phyloP scores from a whole-genome alignment of 2,797 vertebrate genomes.

The Myotis findleyi region DNA sequence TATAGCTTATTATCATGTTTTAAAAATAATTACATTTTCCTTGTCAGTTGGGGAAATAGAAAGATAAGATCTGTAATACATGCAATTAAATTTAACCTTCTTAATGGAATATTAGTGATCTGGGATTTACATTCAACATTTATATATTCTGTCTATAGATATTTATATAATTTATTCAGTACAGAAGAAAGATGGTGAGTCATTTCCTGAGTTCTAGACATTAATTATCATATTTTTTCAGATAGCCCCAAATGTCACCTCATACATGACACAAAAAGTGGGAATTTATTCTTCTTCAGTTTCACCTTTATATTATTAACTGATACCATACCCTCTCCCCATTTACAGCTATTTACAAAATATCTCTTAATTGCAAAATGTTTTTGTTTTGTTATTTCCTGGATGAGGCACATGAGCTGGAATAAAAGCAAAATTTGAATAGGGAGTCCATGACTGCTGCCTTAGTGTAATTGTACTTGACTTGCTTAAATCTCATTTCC shows the following conservation, averaged over 20 bases:
- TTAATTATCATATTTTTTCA: neutral
- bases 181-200: neutral
- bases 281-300: neutral
- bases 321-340: neutral
- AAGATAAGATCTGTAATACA: conserved; percentile 50
- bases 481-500: neutral
- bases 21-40: conserved; percentile 70
- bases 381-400: neutral
- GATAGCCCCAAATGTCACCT: neutral
- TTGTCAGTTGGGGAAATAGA: conserved; percentile 67
- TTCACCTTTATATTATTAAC: neutral
- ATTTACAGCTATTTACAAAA: neutral
- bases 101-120: conserved; percentile 65
- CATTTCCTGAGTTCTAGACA: neutral
- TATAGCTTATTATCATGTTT: conserved; percentile 67
- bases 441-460: accelerated
- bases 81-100: conserved; percentile 77
- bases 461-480: neutral
- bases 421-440: neutral
- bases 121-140: conserved; percentile 60
- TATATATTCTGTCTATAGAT: neutral
- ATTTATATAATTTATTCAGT: neutral
- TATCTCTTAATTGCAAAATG: neutral
- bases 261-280: neutral
- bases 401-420: accelerated